Evolutionary conservation across 2,888 invertebrate genomes (phyloP), one percentile per base, ranked within the genome.

Genomic region (Drosophila meridiana): DNA sequence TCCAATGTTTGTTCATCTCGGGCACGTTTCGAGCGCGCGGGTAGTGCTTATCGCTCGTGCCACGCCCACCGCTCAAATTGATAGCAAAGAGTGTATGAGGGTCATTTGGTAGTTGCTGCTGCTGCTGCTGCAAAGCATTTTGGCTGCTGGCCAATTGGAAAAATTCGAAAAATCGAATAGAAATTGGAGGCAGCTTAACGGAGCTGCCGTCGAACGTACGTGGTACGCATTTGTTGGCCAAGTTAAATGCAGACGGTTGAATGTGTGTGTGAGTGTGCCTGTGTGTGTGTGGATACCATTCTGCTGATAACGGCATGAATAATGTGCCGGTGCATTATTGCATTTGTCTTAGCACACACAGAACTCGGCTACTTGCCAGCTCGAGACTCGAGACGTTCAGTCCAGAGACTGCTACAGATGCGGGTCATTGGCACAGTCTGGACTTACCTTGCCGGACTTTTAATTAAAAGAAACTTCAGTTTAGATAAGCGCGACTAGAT

Each of bases 311-410:
- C 87, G 80, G 72, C 80, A 82, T 90, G 90, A 87, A 87, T 88
- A 90, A 87, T 87, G 87, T 86, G 89, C 76, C 90, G 90, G 83
- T 88, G 90, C 90, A 75, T 83, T 88, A 83, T 78, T 83, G 86
- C 88, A 85, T 89, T 84, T 80, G 89, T 85, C 87, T 85, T 84
- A 70, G 82, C 77, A 20, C 68, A 45, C 53, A 53, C n/a, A 47
- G 64, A 59, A 56, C 45, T 66, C 59, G 80, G 68, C 65, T 55
- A 53, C 60, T 43, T 62, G 69, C 70, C 68, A 60, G 58, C 4
- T 28, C 30, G 34, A 34, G 52, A 52, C 11, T 6, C 47, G 58
- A 63, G 47, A 32, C 52, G 20, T 8, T 32, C 7, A 14, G 53
- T 38, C 38, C 7, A 36, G 36, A 36, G 11, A 3, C 38, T 59